Evolutionary conservation across 1,140 invertebrate genomes (phyloP).

Genomic region (Micrasema minimum): DNA sequence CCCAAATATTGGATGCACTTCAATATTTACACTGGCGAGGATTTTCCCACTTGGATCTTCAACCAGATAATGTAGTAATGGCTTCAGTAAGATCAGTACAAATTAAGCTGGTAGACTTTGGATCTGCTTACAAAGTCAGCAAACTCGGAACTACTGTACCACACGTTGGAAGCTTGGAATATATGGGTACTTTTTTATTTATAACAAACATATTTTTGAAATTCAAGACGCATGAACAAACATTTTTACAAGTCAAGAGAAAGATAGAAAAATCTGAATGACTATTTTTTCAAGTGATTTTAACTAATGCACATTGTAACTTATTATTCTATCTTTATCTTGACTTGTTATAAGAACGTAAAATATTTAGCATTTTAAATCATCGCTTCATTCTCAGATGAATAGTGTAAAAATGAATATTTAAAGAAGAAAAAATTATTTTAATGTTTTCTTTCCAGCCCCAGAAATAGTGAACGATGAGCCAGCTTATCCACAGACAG

Average conservation of each 20-base stretch:
- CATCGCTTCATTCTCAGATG: too few species aligned
- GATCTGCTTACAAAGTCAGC: conserved; percentile 81
- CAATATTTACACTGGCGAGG: conserved; percentile 95
- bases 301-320: too few species aligned
- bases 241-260: too few species aligned
- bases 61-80: conserved; percentile 98
- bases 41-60: conserved; percentile 91
- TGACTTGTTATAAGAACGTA: too few species aligned
- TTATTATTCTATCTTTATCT: too few species aligned
- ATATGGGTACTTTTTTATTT: conserved; percentile 68
- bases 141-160: conserved; percentile 81
- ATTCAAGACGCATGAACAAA: too few species aligned
- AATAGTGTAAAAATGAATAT: too few species aligned
- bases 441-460: conserved; percentile 68
- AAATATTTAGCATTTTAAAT: too few species aligned
- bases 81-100: conserved; percentile 84
- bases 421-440: too few species aligned
- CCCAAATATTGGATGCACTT: conserved; percentile 85
- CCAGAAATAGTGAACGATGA: conserved; percentile 93
- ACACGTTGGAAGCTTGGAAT: conserved; percentile 76
- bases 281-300: too few species aligned
- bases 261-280: too few species aligned
- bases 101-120: conserved; percentile 94
- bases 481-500: conserved; percentile 86
- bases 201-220: too few species aligned